These are phyloP conservation scores for Sylvietta virens DNA, from an alignment of 2,113 vertebrate genomes.

Conservation along the genomic window DNA sequence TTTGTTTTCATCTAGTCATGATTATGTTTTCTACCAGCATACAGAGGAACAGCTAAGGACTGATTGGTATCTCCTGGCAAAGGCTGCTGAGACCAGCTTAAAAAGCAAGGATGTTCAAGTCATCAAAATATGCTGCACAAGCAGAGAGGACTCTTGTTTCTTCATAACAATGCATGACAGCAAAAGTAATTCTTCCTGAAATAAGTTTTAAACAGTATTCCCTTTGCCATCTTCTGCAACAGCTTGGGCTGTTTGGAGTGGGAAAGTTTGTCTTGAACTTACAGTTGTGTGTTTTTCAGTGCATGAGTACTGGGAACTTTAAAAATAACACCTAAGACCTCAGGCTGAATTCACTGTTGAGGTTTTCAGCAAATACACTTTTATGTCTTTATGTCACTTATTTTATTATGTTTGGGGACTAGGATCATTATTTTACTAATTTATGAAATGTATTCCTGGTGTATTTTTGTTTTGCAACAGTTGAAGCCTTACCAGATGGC, in stretches of 20 bases:
- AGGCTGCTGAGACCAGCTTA: neutral
- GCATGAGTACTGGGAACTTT: neutral
- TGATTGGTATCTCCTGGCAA: neutral
- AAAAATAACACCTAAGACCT: neutral
- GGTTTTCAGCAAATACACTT: neutral
- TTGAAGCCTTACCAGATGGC: neutral
- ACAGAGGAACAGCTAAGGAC: neutral
- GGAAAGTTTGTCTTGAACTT: neutral
- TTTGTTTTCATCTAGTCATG: neutral
- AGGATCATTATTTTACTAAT: neutral
- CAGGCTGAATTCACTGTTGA: neutral
- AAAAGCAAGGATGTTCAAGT: neutral
- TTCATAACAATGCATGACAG: neutral
- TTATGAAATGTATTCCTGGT: neutral
- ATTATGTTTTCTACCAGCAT: neutral
- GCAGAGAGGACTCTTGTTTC: neutral
- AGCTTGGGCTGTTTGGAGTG: neutral
- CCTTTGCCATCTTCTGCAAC: neutral
- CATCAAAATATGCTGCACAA: neutral
- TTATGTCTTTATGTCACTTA: neutral
- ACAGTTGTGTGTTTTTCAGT: neutral
- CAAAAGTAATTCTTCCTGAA: neutral
- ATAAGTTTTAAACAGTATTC: neutral
- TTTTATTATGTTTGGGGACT: neutral
- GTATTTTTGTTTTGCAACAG: neutral